Conservation (phyloP, 2,888 invertebrate genomes). For the Lysandra bellargus region DNA sequence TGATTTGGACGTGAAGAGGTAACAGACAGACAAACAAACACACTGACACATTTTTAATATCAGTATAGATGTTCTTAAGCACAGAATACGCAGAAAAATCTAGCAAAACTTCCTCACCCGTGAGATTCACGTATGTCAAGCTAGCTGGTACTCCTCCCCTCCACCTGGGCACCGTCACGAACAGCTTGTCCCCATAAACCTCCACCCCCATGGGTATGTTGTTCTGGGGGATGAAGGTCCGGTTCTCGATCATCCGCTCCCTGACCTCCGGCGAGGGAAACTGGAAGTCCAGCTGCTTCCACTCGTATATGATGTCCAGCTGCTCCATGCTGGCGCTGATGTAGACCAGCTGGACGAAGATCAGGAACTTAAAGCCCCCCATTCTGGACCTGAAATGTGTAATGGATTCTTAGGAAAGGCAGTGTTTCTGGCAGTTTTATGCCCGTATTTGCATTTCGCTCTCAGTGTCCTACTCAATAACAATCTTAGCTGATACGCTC, state of each 20-base stretch:
- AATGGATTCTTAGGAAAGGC: not conserved
- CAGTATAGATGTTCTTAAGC: too few relatives aligned
- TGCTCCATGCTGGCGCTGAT: slow-evolving; percentile 81
- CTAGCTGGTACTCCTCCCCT: slow-evolving; percentile 87
- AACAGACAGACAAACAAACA: too few relatives aligned
- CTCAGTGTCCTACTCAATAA: too few relatives aligned
- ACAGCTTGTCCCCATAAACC: slow-evolving; percentile 84
- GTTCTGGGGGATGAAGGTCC: slow-evolving; percentile 84
- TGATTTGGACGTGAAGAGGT: too few relatives aligned
- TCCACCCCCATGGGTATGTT: slow-evolving; percentile 88
- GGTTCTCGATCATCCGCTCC: slow-evolving; percentile 79
- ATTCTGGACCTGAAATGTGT: slow-evolving; percentile 54
- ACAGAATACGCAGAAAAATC: not conserved
- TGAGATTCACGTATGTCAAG: slow-evolving; percentile 85
- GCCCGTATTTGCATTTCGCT: too few relatives aligned
- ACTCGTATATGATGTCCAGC: slow-evolving; percentile 85
- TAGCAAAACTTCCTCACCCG: slow-evolving; percentile 70
- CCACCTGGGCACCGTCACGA: slow-evolving; percentile 89
- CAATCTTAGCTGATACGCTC: too few relatives aligned
- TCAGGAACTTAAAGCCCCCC: slow-evolving; percentile 59
- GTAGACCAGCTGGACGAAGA: slow-evolving; percentile 64
- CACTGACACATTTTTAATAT: too few relatives aligned
- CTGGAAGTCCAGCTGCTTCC: slow-evolving; percentile 87
- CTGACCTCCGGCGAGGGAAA: slow-evolving; percentile 80
- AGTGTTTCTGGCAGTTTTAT: too few relatives aligned